These are phyloP conservation scores for Globia sparganii DNA, from an alignment of 2,888 invertebrate genomes.

Conservation along the genomic window DNA sequence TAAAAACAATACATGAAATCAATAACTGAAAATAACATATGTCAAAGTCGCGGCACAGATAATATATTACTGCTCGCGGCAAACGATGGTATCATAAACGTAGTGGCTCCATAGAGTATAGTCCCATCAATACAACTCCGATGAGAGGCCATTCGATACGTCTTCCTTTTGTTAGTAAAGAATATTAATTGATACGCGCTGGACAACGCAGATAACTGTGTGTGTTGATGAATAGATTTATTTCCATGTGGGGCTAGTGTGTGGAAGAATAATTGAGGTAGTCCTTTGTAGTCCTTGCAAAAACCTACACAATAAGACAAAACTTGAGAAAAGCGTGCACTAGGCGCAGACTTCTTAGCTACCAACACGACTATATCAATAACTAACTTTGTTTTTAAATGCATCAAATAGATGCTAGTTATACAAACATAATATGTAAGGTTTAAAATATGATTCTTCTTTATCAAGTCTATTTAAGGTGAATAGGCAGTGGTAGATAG, in stretches of 20 bases:
- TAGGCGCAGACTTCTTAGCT: background rate
- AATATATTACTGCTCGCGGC: too few species aligned
- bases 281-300: background rate
- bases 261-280: slow-evolving; percentile 31
- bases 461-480: background rate
- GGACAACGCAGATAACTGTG: slow-evolving; percentile 50
- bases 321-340: background rate
- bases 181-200: slow-evolving; percentile 62
- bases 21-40: slow-evolving; percentile 26
- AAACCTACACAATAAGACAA: background rate
- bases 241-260: slow-evolving; percentile 14
- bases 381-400: background rate
- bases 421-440: background rate
- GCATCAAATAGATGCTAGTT: background rate
- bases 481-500: too few species aligned
- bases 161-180: slow-evolving; percentile 58
- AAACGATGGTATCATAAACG: slow-evolving; percentile 30
- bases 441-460: background rate
- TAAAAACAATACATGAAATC: background rate
- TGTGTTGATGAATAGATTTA: slow-evolving; percentile 44
- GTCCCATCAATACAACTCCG: slow-evolving; percentile 53
- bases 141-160: slow-evolving; percentile 47
- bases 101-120: slow-evolving; percentile 24
- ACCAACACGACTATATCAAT: background rate
- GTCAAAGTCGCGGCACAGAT: too few species aligned